A percentile compares a stretch with the other conserved stretches of the same genome.
These are phyloP conservation scores for Coreius guichenoti DNA, from an alignment of 2,797 vertebrate genomes.

Conservation along the genomic window DNA sequence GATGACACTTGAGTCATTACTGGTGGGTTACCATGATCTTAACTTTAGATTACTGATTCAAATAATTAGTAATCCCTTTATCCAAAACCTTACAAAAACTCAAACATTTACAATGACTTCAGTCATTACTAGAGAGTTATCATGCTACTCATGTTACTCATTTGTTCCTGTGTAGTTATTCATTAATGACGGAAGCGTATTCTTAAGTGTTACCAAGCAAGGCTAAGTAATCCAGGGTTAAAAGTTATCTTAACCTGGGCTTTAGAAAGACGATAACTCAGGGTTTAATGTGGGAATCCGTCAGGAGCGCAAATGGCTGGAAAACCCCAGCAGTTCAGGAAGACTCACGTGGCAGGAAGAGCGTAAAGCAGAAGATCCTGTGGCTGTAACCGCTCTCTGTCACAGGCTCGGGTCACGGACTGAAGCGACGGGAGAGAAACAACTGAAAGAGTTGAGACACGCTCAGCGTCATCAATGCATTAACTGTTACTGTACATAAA, in stretches of 20 bases:
- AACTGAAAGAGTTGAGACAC: background rate
- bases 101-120: no score
- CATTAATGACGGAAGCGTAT: background rate
- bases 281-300: background rate
- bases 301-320: background rate
- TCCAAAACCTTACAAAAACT: no score
- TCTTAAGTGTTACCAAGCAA: background rate
- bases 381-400: background rate
- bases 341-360: slow-evolving; percentile 39
- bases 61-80: background rate
- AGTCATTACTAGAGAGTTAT: no score
- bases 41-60: background rate
- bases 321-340: slow-evolving; percentile 45
- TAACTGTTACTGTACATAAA: no score
- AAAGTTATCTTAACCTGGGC: background rate
- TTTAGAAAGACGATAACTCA: background rate
- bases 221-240: background rate
- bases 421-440: background rate
- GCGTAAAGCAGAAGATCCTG: slow-evolving; percentile 7
- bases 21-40: background rate
- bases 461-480: background rate
- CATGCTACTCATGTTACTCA: background rate
- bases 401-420: background rate
- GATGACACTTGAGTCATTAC: background rate
- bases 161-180: background rate